Percentiles rank a stretch among this genome's conserved stretches.
Conservation (phyloP, 2,888 invertebrate genomes). For the Odontocerum albicorne region DNA sequence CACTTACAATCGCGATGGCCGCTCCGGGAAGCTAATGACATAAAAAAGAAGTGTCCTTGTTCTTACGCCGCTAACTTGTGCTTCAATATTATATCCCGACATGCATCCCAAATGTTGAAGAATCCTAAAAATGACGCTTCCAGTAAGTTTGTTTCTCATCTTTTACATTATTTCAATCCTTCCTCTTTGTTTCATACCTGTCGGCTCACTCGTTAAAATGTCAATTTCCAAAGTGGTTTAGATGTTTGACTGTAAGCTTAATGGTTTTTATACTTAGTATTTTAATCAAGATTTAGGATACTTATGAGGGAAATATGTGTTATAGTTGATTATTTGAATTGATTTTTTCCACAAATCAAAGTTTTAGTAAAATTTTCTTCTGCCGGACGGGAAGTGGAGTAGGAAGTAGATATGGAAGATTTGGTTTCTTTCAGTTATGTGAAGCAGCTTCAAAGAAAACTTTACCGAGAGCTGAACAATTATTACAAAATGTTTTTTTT, state of each 20-base stretch:
- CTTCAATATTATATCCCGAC: constrained; percentile 8
- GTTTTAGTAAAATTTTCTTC: not conserved
- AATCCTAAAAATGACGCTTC: constrained; percentile 19
- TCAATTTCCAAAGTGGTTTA: not conserved
- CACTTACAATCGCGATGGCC: constrained; percentile 20
- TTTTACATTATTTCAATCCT: not conserved
- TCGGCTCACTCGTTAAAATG: constrained; percentile 18
- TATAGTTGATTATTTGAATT: not conserved
- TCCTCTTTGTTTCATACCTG: constrained; percentile 18
- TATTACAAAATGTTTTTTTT: no score
- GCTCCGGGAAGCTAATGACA: constrained; percentile 18
- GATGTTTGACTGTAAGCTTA: not conserved
- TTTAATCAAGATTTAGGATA: no score
- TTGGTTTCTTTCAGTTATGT: no score
- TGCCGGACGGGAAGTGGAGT: not conserved
- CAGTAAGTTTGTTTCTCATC: constrained; percentile 8
- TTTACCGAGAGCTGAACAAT: no score
- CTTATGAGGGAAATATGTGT: no score
- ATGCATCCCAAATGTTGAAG: constrained; percentile 15
- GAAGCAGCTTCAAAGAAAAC: no score
- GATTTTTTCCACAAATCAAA: not conserved
- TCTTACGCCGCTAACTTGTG: not conserved
- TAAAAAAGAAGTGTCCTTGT: constrained; percentile 13
- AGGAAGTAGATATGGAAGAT: no score
- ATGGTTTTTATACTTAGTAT: no score